These are phyloP conservation scores for Reticulitermes lucifugus DNA, from an alignment of 2,888 invertebrate genomes.

Conservation along the genomic window DNA sequence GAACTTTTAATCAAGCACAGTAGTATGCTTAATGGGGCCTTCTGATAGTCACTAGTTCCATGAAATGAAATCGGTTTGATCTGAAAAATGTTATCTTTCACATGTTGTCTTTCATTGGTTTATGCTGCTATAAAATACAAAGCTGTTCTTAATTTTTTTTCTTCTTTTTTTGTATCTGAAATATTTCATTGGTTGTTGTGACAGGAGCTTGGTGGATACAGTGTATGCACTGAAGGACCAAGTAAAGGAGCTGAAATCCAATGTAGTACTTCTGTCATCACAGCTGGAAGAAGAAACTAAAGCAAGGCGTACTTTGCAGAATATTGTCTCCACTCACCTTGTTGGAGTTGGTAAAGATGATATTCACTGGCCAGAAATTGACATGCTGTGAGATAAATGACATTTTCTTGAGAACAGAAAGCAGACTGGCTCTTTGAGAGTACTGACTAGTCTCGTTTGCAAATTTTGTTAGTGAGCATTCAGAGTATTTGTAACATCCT, in stretches of 20 bases:
- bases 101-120: too few species aligned
- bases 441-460: neutral
- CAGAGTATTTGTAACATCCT: too few species aligned
- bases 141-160: too few species aligned
- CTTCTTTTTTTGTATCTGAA: too few species aligned
- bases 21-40: too few species aligned
- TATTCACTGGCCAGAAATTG: constrained; percentile 49
- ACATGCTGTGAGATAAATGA: constrained; percentile 3
- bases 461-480: neutral
- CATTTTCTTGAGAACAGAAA: neutral
- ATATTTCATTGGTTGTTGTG: constrained; percentile 53
- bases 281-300: constrained; percentile 77
- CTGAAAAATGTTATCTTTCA: too few species aligned
- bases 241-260: constrained; percentile 73
- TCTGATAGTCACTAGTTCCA: too few species aligned
- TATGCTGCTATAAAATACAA: too few species aligned
- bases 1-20: too few species aligned
- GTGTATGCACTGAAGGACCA: constrained; percentile 82
- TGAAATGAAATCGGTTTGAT: too few species aligned
- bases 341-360: constrained; percentile 42
- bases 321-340: constrained; percentile 57
- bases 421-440: neutral
- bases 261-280: constrained; percentile 70
- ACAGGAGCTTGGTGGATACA: constrained; percentile 79
- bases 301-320: constrained; percentile 66